Conservation (phyloP, 2,888 invertebrate genomes). For the Drosophila mettleri region DNA sequence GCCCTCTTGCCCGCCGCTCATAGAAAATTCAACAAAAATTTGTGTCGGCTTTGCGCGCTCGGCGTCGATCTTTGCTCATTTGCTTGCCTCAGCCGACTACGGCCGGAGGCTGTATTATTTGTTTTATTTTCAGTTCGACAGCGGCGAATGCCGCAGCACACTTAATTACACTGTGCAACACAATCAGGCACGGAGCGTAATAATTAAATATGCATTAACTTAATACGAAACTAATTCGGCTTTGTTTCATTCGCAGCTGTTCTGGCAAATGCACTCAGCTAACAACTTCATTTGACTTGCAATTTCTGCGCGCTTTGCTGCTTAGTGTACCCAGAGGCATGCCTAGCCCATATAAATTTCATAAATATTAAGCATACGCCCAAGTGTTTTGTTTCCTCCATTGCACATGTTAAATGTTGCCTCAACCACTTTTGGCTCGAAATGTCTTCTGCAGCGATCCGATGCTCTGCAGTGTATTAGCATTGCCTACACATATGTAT, state of each 20-base stretch:
- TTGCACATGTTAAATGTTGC: conserved; percentile 37
- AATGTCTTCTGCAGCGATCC: conserved; percentile 31
- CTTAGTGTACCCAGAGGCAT: conserved; percentile 50
- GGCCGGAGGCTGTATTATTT: conserved; percentile 52
- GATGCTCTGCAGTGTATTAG: conserved; percentile 47
- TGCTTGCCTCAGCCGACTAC: conserved; percentile 66
- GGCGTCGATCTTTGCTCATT: conserved; percentile 68
- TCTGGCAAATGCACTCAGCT: background rate
- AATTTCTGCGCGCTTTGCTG: conserved; percentile 27
- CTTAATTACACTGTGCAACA: conserved; percentile 73
- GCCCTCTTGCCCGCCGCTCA: conserved; percentile 35
- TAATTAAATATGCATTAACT: background rate
- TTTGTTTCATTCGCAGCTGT: conserved; percentile 2
- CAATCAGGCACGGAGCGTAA: background rate
- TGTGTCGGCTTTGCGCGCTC: conserved; percentile 28
- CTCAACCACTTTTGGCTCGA: conserved; percentile 46
- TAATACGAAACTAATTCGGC: background rate
- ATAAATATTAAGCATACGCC: conserved; percentile 78
- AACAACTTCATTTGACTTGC: background rate
- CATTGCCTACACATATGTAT: conserved; percentile 13
- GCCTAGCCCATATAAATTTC: conserved; percentile 64
- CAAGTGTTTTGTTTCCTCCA: conserved; percentile 18
- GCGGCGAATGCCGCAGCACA: conserved; percentile 36
- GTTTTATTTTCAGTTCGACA: conserved; percentile 42
- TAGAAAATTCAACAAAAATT: conserved; percentile 45